Evolutionary conservation across 2,113 vertebrate genomes (phyloP).

Genomic region (Stigmatopora argus): DNA sequence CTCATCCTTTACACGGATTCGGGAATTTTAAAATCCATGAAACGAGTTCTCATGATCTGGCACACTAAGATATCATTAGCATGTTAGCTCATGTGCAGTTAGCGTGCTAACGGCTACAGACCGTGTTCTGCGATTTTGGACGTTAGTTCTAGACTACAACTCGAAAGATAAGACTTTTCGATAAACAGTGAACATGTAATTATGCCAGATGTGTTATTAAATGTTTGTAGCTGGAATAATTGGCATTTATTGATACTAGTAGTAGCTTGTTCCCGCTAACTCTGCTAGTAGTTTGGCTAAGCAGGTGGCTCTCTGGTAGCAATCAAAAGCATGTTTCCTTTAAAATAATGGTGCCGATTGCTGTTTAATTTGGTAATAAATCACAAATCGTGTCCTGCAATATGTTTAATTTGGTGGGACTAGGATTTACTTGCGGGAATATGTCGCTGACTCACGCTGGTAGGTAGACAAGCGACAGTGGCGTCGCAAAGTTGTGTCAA

Average conservation of each 20-base stretch:
- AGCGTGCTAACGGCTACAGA: constrained; percentile 32
- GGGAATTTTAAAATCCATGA: not conserved
- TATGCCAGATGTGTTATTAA: not conserved
- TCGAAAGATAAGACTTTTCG: not conserved
- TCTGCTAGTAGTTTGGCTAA: not conserved
- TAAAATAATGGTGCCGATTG: not conserved
- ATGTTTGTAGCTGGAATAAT: not conserved
- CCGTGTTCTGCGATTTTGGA: not conserved
- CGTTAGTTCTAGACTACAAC: not conserved
- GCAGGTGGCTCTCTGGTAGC: not conserved
- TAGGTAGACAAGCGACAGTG: not conserved
- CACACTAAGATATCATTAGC: constrained; percentile 30
- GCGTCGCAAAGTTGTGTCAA: constrained; percentile 1
- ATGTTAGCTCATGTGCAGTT: constrained; percentile 44
- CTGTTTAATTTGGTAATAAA: not conserved
- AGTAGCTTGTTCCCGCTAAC: not conserved
- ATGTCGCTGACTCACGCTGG: not conserved
- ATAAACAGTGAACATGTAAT: not conserved
- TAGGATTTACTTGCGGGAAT: not conserved
- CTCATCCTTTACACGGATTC: not conserved
- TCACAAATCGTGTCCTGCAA: not conserved
- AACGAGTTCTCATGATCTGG: constrained; percentile 40
- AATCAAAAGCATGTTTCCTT: no score
- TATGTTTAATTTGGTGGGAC: no score
- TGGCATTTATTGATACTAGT: not conserved